These are phyloP conservation scores for Platygyra sinensis DNA, from an alignment of 64 coral and sea anemone genomes.

Conservation along the genomic window DNA sequence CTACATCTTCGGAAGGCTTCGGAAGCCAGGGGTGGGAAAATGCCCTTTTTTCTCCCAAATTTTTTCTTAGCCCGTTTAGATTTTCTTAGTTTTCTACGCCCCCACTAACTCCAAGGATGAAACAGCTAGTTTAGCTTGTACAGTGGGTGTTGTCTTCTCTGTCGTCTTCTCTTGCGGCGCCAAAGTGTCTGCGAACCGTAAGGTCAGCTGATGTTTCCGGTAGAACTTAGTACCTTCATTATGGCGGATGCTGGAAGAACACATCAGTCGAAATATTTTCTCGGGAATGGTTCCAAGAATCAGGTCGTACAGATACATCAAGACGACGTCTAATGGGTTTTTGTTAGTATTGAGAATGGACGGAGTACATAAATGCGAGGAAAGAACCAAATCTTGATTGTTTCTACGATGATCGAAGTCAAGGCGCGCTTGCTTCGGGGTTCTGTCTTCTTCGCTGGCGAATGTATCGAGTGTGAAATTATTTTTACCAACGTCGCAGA, in stretches of 20 bases:
- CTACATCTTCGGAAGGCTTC: background rate
- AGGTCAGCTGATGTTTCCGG: background rate
- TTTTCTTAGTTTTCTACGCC: too few species aligned
- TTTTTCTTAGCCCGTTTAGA: too few species aligned
- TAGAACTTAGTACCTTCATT: background rate
- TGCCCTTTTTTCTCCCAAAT: too few species aligned
- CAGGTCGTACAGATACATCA: background rate
- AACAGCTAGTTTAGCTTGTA: too few species aligned
- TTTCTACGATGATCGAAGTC: constrained; percentile 89
- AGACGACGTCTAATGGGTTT: background rate
- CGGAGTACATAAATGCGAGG: background rate
- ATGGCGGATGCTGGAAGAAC: constrained; percentile 12
- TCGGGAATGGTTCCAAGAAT: constrained; percentile 28
- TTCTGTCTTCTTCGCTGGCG: constrained; percentile 91
- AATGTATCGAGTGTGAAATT: constrained; percentile 91
- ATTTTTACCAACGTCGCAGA: constrained; percentile 76
- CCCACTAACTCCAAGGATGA: too few species aligned
- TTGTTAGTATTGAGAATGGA: background rate
- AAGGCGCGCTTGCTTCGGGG: constrained; percentile 86
- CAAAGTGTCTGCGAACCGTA: background rate
- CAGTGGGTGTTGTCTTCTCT: background rate
- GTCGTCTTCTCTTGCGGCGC: too few species aligned
- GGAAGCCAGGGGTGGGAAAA: too few species aligned
- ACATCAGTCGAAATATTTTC: background rate
- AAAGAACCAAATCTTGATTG: background rate